Base-by-base conservation (phyloP, 2,113 vertebrate species). In the Prietella phreatophila region DNA sequence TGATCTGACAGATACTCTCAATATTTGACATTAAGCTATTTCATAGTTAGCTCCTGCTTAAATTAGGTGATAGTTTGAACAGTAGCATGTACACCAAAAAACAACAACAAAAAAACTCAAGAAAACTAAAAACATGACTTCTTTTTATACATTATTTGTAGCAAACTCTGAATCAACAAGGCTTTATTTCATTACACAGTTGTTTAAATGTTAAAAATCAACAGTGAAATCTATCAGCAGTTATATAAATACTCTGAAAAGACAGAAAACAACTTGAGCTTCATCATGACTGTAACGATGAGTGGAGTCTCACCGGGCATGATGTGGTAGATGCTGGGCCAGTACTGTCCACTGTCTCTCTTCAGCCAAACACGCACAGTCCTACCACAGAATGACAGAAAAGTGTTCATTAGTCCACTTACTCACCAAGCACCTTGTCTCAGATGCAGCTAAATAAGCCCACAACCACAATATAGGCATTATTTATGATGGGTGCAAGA, bases 361-460 rank as follows among this genome's bases (percentile, higher is more conserved):
- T 99, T 99, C 93, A 99, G 90, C 98, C 98, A 99, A 53, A 99
- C 96, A 61, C 98, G 97, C 89, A 99, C 96, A 10, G 97, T 97
- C 93, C 98, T 99, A 91, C 27, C n/a, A 87, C 65, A 79, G 80
- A 82, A 5, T 19, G 4, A 71, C 17, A 30, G 17, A 14, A 65
- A 58, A 27, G 25, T 25, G 1, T 10, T 36, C 17, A 36, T 56
- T 56, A 55, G 9, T 58, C 53, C 50, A 80, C 27, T 55, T 25
- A 14, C 14, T 33, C 14, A 30, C 13, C n/a, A 27, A 27, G 42
- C 20, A 13, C 39, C 9, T 76, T 0, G 10, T 14, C 10, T 47
- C 39, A 27, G 25, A 47, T 14, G 11, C 22, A 2, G 11, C 20
- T 73, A 73, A 20, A 73, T 19, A 36, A 36, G 17, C 15, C 63